phyloP scores from a whole-genome alignment of 2,113 vertebrate genomes.

The Boulengeromyrus knoepffleri region DNA sequence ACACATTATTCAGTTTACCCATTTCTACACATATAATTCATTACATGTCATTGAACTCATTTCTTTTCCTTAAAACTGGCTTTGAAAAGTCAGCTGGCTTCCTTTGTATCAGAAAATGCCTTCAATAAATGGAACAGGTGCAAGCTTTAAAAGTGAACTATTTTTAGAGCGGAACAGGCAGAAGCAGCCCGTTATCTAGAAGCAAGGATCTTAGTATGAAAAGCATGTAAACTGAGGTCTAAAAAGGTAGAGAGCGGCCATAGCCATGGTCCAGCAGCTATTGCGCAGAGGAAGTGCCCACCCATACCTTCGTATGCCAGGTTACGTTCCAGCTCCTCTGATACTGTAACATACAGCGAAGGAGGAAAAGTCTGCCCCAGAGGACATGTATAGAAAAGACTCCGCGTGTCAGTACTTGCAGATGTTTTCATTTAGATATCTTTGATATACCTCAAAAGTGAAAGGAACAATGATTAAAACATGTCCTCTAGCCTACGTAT shows the following conservation, averaged over 20 bases:
- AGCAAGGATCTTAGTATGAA: background rate
- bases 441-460: background rate
- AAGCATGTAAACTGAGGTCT: slow-evolving; percentile 13
- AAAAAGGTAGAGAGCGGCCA: background rate
- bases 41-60: background rate
- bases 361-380: background rate
- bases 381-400: background rate
- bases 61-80: background rate
- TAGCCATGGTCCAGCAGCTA: background rate
- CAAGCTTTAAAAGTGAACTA: slow-evolving; percentile 34
- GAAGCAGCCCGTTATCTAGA: slow-evolving; percentile 19
- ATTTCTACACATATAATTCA: background rate
- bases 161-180: slow-evolving; percentile 25
- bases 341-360: background rate
- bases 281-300: background rate
- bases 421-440: background rate
- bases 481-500: background rate
- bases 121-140: slow-evolving; percentile 51
- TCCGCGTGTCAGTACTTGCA: slow-evolving; percentile 1
- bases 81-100: background rate
- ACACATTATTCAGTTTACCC: background rate
- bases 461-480: background rate
- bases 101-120: slow-evolving; percentile 34
- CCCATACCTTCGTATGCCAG: background rate
- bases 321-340: background rate